These are phyloP conservation scores for Equus quagga DNA, from an alignment of 2,113 vertebrate species.

Conservation along the genomic window DNA sequence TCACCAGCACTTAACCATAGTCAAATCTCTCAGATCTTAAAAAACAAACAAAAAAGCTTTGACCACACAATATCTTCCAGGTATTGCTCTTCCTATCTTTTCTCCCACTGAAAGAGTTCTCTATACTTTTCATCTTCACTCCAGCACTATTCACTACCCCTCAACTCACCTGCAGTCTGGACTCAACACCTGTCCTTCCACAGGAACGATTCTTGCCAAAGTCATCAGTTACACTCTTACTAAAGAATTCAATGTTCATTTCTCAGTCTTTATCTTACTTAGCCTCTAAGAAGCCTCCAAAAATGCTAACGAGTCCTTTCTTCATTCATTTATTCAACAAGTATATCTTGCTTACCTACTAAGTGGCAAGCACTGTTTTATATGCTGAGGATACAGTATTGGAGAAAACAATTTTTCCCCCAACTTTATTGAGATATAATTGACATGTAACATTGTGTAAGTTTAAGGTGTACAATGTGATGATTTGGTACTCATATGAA, in stretches of 20 bases:
- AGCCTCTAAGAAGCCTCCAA: neutral
- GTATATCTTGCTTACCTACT: neutral
- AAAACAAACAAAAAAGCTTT: neutral
- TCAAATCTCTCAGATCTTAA: neutral
- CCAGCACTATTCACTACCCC: rapidly evolving
- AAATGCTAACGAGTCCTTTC: neutral
- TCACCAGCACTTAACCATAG: neutral
- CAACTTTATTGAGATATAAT: neutral
- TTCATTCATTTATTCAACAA: neutral
- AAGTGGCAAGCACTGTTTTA: neutral
- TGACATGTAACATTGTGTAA: neutral
- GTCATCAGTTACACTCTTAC: neutral
- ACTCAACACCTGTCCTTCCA: neutral
- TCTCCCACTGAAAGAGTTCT: neutral
- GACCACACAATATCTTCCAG: neutral
- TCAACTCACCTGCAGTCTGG: neutral
- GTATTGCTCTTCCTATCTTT: neutral
- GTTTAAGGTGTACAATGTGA: neutral
- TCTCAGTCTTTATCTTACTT: neutral
- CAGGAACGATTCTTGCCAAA: neutral
- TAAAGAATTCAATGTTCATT: neutral
- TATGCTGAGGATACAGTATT: neutral
- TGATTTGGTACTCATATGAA: neutral
- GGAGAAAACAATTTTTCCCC: neutral
- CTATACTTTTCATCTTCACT: neutral